These are phyloP conservation scores for Pantherophis guttatus DNA, from an alignment of 2,113 vertebrate species.

Conservation along the genomic window DNA sequence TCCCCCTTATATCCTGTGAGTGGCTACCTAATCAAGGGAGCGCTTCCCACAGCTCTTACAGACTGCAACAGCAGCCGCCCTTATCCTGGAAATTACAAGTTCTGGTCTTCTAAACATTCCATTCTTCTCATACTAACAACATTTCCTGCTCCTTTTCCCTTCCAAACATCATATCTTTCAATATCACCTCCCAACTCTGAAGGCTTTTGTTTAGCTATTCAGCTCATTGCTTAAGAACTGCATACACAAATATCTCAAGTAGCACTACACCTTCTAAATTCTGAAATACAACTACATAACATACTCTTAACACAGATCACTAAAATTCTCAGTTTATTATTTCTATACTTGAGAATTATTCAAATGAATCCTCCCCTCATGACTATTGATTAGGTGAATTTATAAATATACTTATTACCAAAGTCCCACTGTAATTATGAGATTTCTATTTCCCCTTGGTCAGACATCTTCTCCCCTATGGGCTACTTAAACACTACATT, in stretches of 20 bases:
- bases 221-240: slow-evolving; percentile 25
- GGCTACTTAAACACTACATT: not conserved
- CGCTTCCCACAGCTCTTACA: slow-evolving; percentile 58
- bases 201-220: slow-evolving; percentile 72
- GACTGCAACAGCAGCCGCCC: slow-evolving; percentile 66
- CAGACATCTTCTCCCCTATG: not conserved
- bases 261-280: slow-evolving; percentile 18
- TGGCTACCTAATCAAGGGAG: slow-evolving; percentile 61
- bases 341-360: slow-evolving; percentile 16
- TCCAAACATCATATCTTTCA: slow-evolving; percentile 76
- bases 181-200: slow-evolving; percentile 66
- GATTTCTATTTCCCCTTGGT: not conserved
- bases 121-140: slow-evolving; percentile 69
- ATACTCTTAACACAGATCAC: slow-evolving; percentile 7
- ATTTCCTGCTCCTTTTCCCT: slow-evolving; percentile 76
- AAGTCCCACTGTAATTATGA: not conserved
- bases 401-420: not conserved
- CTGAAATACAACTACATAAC: slow-evolving; percentile 12
- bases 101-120: slow-evolving; percentile 80
- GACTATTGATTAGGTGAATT: not conserved
- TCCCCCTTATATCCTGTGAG: slow-evolving; percentile 70
- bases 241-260: slow-evolving; percentile 4
- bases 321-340: not conserved
- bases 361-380: slow-evolving; percentile 1
- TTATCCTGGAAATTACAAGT: slow-evolving; percentile 77